phyloP scores from a whole-genome alignment of 1,140 invertebrate species.

The Polyergus mexicanus region DNA sequence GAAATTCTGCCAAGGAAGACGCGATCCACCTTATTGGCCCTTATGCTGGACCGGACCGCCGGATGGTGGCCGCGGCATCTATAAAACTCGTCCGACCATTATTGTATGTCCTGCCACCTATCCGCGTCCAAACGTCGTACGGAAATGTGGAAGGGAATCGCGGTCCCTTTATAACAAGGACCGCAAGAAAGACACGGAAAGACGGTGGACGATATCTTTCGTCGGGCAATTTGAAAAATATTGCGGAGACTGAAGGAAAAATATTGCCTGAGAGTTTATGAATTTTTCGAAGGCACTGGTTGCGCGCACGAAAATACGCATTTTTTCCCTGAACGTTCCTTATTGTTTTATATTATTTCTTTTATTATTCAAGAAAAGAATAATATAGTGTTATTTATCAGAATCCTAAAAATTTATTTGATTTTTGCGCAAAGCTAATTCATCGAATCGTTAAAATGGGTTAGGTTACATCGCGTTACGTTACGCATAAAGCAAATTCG shows the following conservation, averaged over 20 bases:
- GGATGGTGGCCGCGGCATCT: constrained; percentile 74
- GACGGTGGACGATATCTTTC: constrained; percentile 27
- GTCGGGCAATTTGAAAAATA: constrained; percentile 58
- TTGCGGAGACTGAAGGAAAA: constrained; percentile 39
- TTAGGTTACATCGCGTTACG: constrained; percentile 18
- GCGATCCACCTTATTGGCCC: constrained; percentile 82
- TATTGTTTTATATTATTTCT: not conserved
- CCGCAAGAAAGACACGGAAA: not conserved
- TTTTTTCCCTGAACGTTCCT: not conserved
- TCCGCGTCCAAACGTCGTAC: constrained; percentile 40
- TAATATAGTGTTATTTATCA: not conserved
- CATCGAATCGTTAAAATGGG: constrained; percentile 10
- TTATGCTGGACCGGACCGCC: constrained; percentile 75
- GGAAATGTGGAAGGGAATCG: constrained; percentile 30
- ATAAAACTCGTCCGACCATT: constrained; percentile 79
- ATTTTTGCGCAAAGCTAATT: no score
- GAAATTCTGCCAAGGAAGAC: constrained; percentile 78
- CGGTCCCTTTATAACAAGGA: constrained; percentile 65
- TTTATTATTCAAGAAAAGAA: not conserved
- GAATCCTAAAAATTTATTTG: not conserved
- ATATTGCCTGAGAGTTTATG: constrained; percentile 58
- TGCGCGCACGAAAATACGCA: not conserved
- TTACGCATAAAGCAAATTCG: constrained; percentile 34
- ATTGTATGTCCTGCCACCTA: constrained; percentile 67
- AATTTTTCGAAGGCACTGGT: constrained; percentile 25